Conservation (phyloP, 1,140 invertebrate species). For the Lamellibrachia luymesi region DNA sequence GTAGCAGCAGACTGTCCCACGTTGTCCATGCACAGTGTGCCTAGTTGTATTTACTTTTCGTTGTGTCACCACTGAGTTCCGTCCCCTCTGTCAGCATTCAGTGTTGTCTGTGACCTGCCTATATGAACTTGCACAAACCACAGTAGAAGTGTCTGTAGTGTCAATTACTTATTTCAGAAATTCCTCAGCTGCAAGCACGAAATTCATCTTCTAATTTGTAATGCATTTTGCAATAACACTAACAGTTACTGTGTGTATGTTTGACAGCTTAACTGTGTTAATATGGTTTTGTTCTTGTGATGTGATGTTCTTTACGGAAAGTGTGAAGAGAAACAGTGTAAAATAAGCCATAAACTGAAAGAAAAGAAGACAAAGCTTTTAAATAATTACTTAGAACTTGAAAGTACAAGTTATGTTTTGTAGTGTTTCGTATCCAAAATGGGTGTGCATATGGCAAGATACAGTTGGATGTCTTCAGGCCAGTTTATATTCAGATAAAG, state of each 20-base stretch:
- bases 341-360: background rate
- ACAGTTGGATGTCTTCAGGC: background rate
- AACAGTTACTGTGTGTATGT: background rate
- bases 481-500: background rate
- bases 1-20: background rate
- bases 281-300: background rate
- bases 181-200: background rate
- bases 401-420: background rate
- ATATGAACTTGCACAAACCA: background rate
- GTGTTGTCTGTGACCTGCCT: background rate
- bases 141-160: background rate
- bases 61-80: background rate
- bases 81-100: background rate
- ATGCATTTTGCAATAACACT: background rate
- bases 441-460: background rate
- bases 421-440: no score
- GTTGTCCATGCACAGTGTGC: background rate
- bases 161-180: background rate
- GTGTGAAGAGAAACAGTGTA: background rate
- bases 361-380: background rate
- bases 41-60: background rate
- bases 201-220: background rate
- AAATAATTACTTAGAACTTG: background rate
- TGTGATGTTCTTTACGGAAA: background rate
- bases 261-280: background rate